Base-by-base conservation (phyloP, 2,113 vertebrate species). In the Phyllostomus hastatus region DNA sequence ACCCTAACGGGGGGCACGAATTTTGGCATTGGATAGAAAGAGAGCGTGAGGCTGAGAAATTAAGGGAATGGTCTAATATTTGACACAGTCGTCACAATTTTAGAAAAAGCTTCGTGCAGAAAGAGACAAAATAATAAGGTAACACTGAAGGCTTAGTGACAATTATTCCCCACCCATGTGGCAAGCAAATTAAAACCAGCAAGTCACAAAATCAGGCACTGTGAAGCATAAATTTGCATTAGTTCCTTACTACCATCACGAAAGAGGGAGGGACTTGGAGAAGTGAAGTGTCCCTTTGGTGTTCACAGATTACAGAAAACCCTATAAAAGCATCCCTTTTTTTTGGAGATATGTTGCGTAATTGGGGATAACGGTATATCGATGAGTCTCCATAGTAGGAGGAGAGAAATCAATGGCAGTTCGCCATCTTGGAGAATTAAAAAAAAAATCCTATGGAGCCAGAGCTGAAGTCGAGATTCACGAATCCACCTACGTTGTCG, bases 371-470 rank as follows among this genome's bases (percentile, higher is more conserved):
- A 93, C 96, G 79, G 86, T 79, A 16, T 88, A 95, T 90, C 85
- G 97, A 97, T 94, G 95, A 97, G 82, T 95, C 95, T 84, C 91
- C 94, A 73, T 75, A 72, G 95, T 88, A 94, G 78, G 12, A 88
- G 91, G 20, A 94, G 91, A 97, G 95, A 96, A 97, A 98, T 98
- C 97, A 98, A 98, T 98, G 98, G 97, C 98, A 97, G 95, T 98
- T 99, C 99, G 99, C 99, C 99, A 99, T 99, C 99, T 99, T 99
- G 99, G 98, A 98, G 97, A 86, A 94, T 96, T 96, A 57, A 94
- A 97, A 86, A 97, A 93, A 95, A 97, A 78, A 78, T 97, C 98
- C 97, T 92, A 98, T 97, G 97, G 98, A 98, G 98, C 98, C 98
- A 96, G 94, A 97, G 98, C 97, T 97, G 95, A 88, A 95, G 98